Evolutionary conservation across 2,888 invertebrate species (phyloP).

Genomic region (Coecobrya sp.): DNA sequence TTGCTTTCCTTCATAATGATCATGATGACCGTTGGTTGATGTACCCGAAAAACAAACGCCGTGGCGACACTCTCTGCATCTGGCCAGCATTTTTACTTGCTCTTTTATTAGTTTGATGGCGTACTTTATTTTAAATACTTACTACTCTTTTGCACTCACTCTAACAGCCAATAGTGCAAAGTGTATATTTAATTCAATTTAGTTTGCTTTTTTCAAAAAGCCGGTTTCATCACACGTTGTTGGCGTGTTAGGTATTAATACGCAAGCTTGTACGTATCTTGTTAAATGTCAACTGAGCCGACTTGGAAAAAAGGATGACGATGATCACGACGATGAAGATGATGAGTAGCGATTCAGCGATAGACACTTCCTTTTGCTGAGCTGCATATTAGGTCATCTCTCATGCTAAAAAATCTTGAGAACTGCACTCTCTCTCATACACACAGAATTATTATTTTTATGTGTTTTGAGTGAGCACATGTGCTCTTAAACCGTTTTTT

Average conservation of each 20-base stretch:
- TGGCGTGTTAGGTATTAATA: not conserved
- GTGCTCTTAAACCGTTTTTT: not conserved
- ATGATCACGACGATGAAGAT: not conserved
- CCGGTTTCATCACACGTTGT: not conserved
- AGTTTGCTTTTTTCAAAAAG: not conserved
- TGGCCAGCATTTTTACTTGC: not conserved
- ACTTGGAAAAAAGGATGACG: not conserved
- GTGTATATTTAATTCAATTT: conserved; percentile 30
- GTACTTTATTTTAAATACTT: not conserved
- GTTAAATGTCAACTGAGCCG: conserved; percentile 50
- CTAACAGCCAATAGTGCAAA: not conserved
- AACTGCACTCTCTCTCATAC: not conserved
- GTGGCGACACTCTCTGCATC: not conserved
- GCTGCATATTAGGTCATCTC: conserved; percentile 28
- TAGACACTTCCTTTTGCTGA: not conserved
- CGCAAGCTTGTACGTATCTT: not conserved
- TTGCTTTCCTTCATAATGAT: conserved; percentile 13
- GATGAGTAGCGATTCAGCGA: not conserved
- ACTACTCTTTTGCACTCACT: not conserved
- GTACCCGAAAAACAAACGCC: not conserved
- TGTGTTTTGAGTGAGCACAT: conserved; percentile 8
- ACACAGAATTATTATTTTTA: not conserved
- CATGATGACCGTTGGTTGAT: not conserved
- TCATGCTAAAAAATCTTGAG: not conserved
- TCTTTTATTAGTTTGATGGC: not conserved